Base-by-base conservation (phyloP, 2,113 vertebrate species). In the Daphoenositta chrysoptera region DNA sequence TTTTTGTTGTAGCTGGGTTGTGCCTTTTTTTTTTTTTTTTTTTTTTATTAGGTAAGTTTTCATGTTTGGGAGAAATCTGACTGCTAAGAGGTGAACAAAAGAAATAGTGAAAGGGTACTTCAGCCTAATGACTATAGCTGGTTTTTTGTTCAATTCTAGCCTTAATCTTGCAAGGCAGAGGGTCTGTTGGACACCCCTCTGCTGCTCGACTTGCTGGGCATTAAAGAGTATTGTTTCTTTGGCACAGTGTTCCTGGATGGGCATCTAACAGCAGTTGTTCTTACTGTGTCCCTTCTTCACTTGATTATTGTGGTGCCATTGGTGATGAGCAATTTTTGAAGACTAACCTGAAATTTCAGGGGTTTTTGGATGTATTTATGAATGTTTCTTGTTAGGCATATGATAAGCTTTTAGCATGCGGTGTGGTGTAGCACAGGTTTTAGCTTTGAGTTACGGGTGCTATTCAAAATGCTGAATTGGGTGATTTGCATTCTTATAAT, bases 401-500 rank as follows among this genome's bases (percentile, higher is more conserved):
- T 35, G 21, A n/a, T 22, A 35, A 18, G 33, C n/a, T 72, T 91
- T 69, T 81, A 35, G n/a, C 11, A 1, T 28, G 31, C 37, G 44
- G 40, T 33, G 54, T 73, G 54, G 33, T 30, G 20, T 31, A 78
- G 47, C 64, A 8, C 20, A 63, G 47, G 27, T 47, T 86, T 81
- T 83, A 54, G 18, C 53, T 94, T 53, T 84, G 69, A 27, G 30
- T 91, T 83, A 16, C 2, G 15, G 31, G 11, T 83, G 58, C 40
- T 65, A 2, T 65, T 93, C 48, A 53, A 50, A 94, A 86, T 54
- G 33, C 68, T 92, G 92, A 71, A 42, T 76, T 78, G 54, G n/a
- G 20, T 35, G 64, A 87, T 89, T 95, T 96, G 70, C 42, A 56
- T 89, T 90, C 68, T 78, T 73, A n/a, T 1, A 91, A 89, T 33